Evolutionary conservation across 2,113 vertebrate genomes (phyloP), one percentile per base, ranked within the genome.

Genomic region (Mohoua ochrocephala): DNA sequence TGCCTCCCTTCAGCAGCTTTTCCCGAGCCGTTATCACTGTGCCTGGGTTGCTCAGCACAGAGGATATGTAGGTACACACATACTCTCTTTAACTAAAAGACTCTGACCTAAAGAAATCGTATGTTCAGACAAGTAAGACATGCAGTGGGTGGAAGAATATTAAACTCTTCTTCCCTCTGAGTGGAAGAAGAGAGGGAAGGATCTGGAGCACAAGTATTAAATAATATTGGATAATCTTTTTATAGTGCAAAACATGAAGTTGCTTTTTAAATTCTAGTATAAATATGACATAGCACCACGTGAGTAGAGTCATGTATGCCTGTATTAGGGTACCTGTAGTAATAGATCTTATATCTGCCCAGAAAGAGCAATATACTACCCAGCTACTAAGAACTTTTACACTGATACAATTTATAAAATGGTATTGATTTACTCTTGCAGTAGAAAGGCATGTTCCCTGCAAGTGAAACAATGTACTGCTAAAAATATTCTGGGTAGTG

Each of bases 371-470:
- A 82, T 89, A 84, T 71, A 84, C 47, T 59, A 89, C 57, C 57
- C 68, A 91, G 77, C 31, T 89, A 59, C 41, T 45, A 81, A 95
- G 68, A 92, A 93, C 86, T 92, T 95, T 77, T 92, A 86, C 71
- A 88, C 79, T 71, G 56, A 81, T 52, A 84, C 64, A 74, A 56
- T 89, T 92, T 95, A 91, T 91, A 92, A 95, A 92, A 89, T 28
- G 20, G 19, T 93, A 95, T 95, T 84, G 89, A 95, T 97, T 95
- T 92, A 74, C 89, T 84, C 50, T 28, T 95, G 45, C 52, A 70
- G 69, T 44, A 87, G 84, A 95, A 96, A 95, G 69, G 27, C 74
- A 42, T 4, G 6, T 82, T 60, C 44, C n/a, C n/a, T 41, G 44
- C 27, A 56, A 91, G 61, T 75, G 47, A 89, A 91, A 95, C 61